Evolutionary conservation across 2,888 invertebrate species (phyloP), one percentile per base, ranked within the genome.

Genomic region (Acanthosepion pharaonis): DNA sequence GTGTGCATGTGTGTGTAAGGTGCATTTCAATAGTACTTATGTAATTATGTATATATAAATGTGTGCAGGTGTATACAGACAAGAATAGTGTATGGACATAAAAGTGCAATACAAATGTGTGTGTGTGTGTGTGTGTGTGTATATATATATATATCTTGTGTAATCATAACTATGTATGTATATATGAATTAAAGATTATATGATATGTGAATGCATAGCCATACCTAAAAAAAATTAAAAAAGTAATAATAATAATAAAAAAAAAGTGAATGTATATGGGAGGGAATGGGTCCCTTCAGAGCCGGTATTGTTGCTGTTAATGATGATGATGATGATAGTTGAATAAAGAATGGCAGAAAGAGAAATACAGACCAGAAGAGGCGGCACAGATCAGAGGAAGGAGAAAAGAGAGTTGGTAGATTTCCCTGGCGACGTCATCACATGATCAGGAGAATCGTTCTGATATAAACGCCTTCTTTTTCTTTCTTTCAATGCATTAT

Each of bases 331-430:
- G 64, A 28, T 64, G 28, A 28, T 64, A 8, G 42, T 8, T 64
- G 25, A 8, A 78, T 78, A n/a, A 78, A 91, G 94, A 64, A 64
- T 48, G 55, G 91, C 91, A 94, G 51, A 48, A 78, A 94, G 48
- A 94, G 59, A 93, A 33, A 93, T 91, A 94, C 25, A 48, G 91
- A 78, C 49, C 42, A 48, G 94, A 25, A 49, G 33, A 94, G 55
- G 49, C 48, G 49, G 49, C 28, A 92, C 48, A 49, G 49, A 92
- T 49, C 48, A 28, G 42, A 48, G 11, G 8, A 92, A 25, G 48
- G 49, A 11, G 28, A 92, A 48, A 92, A n/a, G n/a, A 78, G 78
- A 78, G 78, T 78, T 92, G 92, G 25, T 92, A 92, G 48, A 92
- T 49, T 49, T 49, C 28, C 48, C 92, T 92, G 92, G 92, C 78